Conservation (phyloP, 1,140 invertebrate genomes). For the Magallana angulata region DNA sequence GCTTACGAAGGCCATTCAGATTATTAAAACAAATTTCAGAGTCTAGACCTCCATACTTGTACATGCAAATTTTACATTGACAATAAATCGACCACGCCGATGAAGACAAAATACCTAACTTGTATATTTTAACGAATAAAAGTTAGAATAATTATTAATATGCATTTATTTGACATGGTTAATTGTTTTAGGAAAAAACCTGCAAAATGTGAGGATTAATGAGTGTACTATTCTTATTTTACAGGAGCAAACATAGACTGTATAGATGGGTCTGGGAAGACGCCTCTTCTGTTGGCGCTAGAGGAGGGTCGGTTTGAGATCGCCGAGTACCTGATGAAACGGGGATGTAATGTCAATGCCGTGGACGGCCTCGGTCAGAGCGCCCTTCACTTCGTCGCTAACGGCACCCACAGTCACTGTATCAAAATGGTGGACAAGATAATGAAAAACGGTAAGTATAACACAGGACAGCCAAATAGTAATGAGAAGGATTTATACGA, state of each 20-base stretch:
- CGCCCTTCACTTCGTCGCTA: constrained; percentile 35
- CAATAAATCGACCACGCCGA: too few species aligned
- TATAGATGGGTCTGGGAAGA: constrained; percentile 44
- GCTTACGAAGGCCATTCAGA: too few species aligned
- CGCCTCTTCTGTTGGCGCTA: constrained; percentile 34
- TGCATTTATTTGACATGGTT: too few species aligned
- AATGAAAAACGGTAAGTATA: constrained; percentile 38
- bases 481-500: not conserved
- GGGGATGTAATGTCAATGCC: constrained; percentile 48
- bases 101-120: too few species aligned
- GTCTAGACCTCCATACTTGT: too few species aligned
- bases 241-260: constrained; percentile 40
- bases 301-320: constrained; percentile 43
- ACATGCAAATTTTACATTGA: too few species aligned
- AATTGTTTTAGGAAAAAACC: too few species aligned
- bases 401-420: constrained; percentile 26
- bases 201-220: too few species aligned
- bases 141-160: too few species aligned
- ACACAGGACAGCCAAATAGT: not conserved
- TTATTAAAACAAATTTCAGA: too few species aligned
- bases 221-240: not conserved
- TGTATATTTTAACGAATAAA: too few species aligned
- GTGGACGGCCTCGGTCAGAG: constrained; percentile 45
- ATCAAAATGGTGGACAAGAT: constrained; percentile 40
- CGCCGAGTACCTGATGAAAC: constrained; percentile 37